Percentiles rank a stretch among this genome's conserved stretches.
Conservation (phyloP, 2,888 invertebrate genomes). For the Oxyteleia sp. region DNA sequence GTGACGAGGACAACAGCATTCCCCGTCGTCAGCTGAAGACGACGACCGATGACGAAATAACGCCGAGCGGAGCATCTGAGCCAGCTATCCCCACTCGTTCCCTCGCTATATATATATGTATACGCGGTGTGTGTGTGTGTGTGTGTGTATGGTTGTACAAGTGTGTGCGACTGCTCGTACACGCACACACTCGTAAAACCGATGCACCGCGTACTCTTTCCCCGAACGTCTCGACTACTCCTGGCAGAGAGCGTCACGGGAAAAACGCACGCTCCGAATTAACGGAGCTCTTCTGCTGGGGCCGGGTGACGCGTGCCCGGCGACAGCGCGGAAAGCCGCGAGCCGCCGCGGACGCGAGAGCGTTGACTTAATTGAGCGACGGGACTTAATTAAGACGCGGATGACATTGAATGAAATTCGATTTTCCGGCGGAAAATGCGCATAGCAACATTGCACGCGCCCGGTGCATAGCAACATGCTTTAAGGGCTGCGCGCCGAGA, state of each 20-base stretch:
- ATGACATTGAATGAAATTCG: slow-evolving; percentile 37
- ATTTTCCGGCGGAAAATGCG: slow-evolving; percentile 43
- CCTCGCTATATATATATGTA: neutral
- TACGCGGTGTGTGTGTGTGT: slow-evolving; percentile 1
- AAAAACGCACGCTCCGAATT: slow-evolving; percentile 10
- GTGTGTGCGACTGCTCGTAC: slow-evolving; percentile 1
- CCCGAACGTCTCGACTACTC: slow-evolving; percentile 57
- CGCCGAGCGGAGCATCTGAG: slow-evolving; percentile 55
- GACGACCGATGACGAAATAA: slow-evolving; percentile 56
- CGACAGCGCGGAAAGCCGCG: slow-evolving; percentile 18
- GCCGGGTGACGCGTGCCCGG: slow-evolving; percentile 16
- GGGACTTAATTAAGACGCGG: slow-evolving; percentile 33
- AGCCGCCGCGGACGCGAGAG: neutral
- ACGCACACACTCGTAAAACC: slow-evolving; percentile 34
- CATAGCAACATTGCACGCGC: slow-evolving; percentile 47
- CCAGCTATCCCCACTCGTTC: slow-evolving; percentile 23
- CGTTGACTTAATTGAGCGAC: slow-evolving; percentile 14
- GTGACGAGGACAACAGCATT: slow-evolving; percentile 23
- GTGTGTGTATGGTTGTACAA: neutral
- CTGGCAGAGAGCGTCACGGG: neutral
- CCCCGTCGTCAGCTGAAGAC: slow-evolving; percentile 59
- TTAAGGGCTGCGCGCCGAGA: neutral
- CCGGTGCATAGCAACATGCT: slow-evolving; percentile 47
- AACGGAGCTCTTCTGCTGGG: slow-evolving; percentile 22
- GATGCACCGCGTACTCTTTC: slow-evolving; percentile 53